phyloP scores from a whole-genome alignment of 2,797 vertebrate species.

The Acrossocheilus wenchowensis region DNA sequence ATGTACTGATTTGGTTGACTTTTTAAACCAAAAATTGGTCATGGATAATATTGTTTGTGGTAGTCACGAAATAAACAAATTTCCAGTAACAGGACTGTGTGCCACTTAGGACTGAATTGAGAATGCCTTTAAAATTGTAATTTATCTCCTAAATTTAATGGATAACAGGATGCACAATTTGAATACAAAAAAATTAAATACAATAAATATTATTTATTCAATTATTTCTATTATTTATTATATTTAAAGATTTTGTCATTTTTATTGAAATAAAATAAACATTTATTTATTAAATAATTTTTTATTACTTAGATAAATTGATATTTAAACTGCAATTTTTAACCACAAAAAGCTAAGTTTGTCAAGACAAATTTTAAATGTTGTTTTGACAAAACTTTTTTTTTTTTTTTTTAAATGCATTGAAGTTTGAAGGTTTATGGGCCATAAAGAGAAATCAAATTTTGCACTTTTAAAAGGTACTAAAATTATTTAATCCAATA shows the following conservation, averaged over 20 bases:
- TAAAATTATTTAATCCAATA: background rate
- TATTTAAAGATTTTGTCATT: background rate
- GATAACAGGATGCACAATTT: background rate
- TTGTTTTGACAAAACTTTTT: background rate
- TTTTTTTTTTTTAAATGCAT: background rate
- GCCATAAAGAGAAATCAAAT: background rate
- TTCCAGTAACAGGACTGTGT: background rate
- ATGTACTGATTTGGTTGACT: background rate
- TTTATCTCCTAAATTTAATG: background rate
- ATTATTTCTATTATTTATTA: background rate
- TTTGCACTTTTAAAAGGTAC: background rate
- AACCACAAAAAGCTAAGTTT: background rate
- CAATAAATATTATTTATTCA: background rate
- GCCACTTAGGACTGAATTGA: background rate
- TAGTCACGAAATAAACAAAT: background rate
- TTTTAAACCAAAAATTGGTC: background rate
- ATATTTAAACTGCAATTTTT: background rate
- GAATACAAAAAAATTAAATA: too few species aligned
- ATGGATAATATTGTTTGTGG: background rate
- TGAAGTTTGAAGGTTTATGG: background rate
- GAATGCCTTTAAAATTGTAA: background rate
- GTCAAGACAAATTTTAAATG: background rate
- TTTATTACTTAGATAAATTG: background rate
- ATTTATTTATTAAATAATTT: background rate
- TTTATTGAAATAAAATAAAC: background rate